phyloP scores from a whole-genome alignment of 2,888 invertebrate genomes.

The Caenorhabditis sulstoni region DNA sequence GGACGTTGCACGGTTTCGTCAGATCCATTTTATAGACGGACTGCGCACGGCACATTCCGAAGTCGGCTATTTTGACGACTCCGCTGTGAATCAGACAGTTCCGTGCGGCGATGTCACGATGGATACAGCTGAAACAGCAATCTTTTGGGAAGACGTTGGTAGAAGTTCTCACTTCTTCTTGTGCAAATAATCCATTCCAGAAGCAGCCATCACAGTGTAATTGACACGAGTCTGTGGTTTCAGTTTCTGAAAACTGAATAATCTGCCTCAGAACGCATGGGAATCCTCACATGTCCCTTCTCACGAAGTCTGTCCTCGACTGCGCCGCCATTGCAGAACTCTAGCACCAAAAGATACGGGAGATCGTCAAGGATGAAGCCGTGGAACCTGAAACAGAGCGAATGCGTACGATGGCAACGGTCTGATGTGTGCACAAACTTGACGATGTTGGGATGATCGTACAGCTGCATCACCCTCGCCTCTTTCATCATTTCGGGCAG shows the following conservation, averaged over 20 bases:
- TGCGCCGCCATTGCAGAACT: conserved; percentile 72
- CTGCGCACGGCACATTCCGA: conserved; percentile 74
- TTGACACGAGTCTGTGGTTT: conserved; percentile 50
- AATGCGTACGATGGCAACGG: background rate
- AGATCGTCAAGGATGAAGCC: conserved; percentile 73
- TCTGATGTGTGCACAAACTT: conserved; percentile 21
- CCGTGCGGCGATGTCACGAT: conserved; percentile 75
- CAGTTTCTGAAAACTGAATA: conserved; percentile 27
- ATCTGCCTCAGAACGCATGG: conserved; percentile 21
- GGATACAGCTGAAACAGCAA: conserved; percentile 65
- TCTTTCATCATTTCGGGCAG: conserved; percentile 77
- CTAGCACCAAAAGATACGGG: conserved; percentile 74
- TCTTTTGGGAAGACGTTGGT: background rate
- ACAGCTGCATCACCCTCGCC: conserved; percentile 76
- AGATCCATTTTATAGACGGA: conserved; percentile 70
- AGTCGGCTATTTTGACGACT: conserved; percentile 74
- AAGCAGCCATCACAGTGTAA: conserved; percentile 51
- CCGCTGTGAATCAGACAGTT: conserved; percentile 72
- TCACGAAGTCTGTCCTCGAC: conserved; percentile 53
- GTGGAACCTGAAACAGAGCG: conserved; percentile 54
- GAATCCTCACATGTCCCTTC: conserved; percentile 2
- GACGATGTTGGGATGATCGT: conserved; percentile 75
- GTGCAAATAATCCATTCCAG: conserved; percentile 75
- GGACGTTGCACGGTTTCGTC: conserved; percentile 72
- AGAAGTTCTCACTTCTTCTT: conserved; percentile 56